A percentile compares a stretch with the other conserved stretches of the same genome.
phyloP scores from a whole-genome alignment of 2,888 invertebrate genomes.

The Didymodactylos carnosus region DNA sequence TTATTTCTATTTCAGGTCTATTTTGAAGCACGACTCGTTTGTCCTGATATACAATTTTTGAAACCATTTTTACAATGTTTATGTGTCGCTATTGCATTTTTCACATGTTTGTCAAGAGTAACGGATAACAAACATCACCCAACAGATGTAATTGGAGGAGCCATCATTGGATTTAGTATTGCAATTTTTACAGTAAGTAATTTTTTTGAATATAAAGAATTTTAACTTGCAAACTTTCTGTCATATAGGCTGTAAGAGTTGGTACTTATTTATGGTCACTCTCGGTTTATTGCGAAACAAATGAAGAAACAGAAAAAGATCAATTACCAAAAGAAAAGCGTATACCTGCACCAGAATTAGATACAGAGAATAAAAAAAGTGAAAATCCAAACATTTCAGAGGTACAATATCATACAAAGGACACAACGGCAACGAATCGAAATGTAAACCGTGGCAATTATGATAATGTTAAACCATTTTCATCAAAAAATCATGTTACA shows the following conservation, averaged over 20 bases:
- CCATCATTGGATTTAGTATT: constrained; percentile 3
- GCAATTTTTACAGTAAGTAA: background rate
- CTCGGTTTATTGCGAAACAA: background rate
- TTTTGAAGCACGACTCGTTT: constrained; percentile 5
- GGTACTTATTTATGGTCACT: background rate
- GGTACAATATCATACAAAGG: too few species aligned
- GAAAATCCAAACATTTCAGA: background rate
- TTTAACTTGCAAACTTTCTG: background rate
- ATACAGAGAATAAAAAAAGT: background rate
- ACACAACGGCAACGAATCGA: background rate
- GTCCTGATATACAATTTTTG: background rate
- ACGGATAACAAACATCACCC: constrained; percentile 9
- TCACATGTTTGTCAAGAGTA: constrained; percentile 6
- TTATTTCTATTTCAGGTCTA: background rate
- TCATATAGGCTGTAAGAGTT: background rate
- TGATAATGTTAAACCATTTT: too few species aligned
- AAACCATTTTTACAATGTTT: constrained; percentile 10
- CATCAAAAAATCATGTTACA: too few species aligned
- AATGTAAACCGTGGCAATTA: background rate
- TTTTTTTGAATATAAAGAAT: background rate
- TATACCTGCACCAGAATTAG: background rate
- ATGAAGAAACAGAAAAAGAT: background rate
- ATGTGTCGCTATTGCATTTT: constrained; percentile 1
- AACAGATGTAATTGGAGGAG: constrained; percentile 12
- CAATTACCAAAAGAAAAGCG: background rate